Percentiles rank a stretch among this genome's conserved stretches.
Conservation (phyloP, 1,140 invertebrate genomes). For the Leptopilina boulardi region DNA sequence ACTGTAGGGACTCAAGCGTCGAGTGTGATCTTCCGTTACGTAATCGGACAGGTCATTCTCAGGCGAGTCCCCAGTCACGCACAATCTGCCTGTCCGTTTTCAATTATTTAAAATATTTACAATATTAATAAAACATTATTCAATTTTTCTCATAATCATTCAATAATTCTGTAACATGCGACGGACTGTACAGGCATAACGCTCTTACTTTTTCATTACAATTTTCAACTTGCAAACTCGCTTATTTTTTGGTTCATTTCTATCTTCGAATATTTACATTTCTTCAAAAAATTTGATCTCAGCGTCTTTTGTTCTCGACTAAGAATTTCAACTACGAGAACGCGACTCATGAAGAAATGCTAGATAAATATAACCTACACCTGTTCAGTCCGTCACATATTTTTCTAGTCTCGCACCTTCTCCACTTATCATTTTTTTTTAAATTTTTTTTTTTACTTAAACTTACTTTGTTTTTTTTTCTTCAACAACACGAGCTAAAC, state of each 20-base stretch:
- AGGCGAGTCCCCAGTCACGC: conserved; percentile 61
- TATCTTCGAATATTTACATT: not conserved
- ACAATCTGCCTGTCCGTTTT: conserved; percentile 66
- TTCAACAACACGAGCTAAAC: conserved; percentile 76
- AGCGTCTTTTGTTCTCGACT: not conserved
- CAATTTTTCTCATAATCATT: conserved; percentile 51
- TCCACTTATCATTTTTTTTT: conserved; percentile 70
- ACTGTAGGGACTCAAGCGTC: conserved; percentile 52
- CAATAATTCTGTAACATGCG: conserved; percentile 59
- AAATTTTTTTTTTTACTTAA: conserved; percentile 70
- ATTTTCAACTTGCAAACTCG: not conserved
- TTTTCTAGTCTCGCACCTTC: conserved; percentile 59
- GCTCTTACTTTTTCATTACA: not conserved
- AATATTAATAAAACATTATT: conserved; percentile 75
- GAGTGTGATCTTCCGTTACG: conserved; percentile 43
- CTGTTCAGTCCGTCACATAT: conserved; percentile 66
- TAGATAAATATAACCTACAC: conserved; percentile 48
- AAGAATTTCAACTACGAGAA: not conserved
- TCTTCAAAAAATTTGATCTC: not conserved
- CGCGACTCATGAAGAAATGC: not conserved
- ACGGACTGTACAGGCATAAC: conserved; percentile 60
- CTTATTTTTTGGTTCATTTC: not conserved
- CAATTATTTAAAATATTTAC: conserved; percentile 75
- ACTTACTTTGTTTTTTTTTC: conserved; percentile 62
- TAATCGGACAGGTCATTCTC: conserved; percentile 41